These are phyloP conservation scores for Brachionus angularis DNA, from an alignment of 1,140 invertebrate genomes.

Conservation along the genomic window DNA sequence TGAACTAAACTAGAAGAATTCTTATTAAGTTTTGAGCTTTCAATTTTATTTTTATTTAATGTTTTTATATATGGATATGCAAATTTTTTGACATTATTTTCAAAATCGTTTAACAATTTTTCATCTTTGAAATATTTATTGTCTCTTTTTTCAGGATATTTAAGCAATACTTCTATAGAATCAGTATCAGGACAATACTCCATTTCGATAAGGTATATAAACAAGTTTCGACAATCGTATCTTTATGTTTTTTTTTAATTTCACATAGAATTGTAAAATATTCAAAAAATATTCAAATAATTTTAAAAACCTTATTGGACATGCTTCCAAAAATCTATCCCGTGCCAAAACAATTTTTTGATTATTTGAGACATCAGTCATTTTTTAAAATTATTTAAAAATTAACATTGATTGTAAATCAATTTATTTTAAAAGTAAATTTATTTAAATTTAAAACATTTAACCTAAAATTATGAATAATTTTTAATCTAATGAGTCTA, in stretches of 20 bases:
- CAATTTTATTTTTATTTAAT: not conserved
- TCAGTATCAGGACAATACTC: slow-evolving; percentile 24
- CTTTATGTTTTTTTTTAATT: too few species aligned
- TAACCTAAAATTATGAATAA: too few species aligned
- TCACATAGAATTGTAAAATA: too few species aligned
- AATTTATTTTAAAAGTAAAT: not conserved
- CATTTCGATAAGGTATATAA: slow-evolving; percentile 30
- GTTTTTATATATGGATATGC: slow-evolving; percentile 23
- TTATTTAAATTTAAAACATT: too few species aligned
- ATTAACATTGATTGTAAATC: not conserved
- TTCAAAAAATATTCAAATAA: too few species aligned
- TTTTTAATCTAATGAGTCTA: too few species aligned
- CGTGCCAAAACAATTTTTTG: not conserved
- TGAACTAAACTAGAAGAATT: slow-evolving; percentile 1
- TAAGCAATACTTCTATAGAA: not conserved
- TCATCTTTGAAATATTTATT: slow-evolving; percentile 5
- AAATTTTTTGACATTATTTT: slow-evolving; percentile 33
- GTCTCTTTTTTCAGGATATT: slow-evolving; percentile 34
- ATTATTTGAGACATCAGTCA: slow-evolving; percentile 26
- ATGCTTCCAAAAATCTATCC: slow-evolving; percentile 30
- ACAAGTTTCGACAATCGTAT: slow-evolving; percentile 13
- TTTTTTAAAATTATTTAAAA: not conserved
- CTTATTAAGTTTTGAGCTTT: not conserved
- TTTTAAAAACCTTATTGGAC: too few species aligned
- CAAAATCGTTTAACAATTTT: not conserved